Evolutionary conservation across 2,888 invertebrate species (phyloP).

Genomic region (Steinernema hermaphroditum): DNA sequence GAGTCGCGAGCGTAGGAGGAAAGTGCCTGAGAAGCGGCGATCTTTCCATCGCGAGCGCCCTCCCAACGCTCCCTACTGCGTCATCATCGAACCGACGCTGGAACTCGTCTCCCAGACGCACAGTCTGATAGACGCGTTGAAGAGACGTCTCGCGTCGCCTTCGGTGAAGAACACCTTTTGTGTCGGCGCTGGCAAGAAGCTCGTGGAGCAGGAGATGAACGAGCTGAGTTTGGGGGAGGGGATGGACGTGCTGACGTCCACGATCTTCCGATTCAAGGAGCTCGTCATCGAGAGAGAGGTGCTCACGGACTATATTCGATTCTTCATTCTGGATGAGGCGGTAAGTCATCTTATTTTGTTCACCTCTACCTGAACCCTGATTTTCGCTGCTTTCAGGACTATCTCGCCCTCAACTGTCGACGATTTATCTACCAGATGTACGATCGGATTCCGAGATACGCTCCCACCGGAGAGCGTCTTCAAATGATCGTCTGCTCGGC

Average conservation of each 20-base stretch:
- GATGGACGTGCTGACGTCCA: constrained; percentile 93
- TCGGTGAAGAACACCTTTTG: constrained; percentile 71
- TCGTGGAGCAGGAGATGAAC: constrained; percentile 85
- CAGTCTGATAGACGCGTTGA: constrained; percentile 85
- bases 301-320: constrained; percentile 79
- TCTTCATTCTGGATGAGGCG: constrained; percentile 96
- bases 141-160: constrained; percentile 81
- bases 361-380: not conserved
- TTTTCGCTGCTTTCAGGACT: constrained; percentile 49
- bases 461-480: constrained; percentile 82
- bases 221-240: constrained; percentile 77
- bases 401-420: constrained; percentile 52
- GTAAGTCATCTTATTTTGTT: constrained; percentile 65
- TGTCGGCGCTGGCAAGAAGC: constrained; percentile 70
- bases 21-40: not conserved
- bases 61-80: too few relatives aligned
- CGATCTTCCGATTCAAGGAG: constrained; percentile 92
- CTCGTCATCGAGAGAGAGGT: constrained; percentile 80
- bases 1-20: constrained; percentile 27
- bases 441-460: constrained; percentile 88
- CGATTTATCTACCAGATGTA: constrained; percentile 82
- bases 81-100: too few relatives aligned
- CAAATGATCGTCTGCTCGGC: constrained; percentile 97
- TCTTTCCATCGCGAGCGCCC: constrained; percentile 36
- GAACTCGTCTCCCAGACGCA: too few relatives aligned